Percentiles rank a stretch among this genome's conserved stretches.
Conservation (phyloP, 2,113 vertebrate species). For the Psammodynastes pulverulentus region DNA sequence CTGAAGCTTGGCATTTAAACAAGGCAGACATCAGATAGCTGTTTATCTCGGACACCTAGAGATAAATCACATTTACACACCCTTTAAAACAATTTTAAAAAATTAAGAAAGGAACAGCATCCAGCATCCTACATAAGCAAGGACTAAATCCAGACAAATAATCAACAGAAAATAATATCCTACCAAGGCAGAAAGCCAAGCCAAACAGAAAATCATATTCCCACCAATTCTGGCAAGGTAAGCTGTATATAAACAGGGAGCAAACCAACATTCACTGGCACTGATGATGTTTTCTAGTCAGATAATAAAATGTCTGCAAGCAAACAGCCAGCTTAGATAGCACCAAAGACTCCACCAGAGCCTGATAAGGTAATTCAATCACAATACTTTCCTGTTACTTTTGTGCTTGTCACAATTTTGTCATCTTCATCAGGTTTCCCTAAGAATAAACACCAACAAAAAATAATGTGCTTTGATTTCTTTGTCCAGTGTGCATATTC, state of each 20-base stretch:
- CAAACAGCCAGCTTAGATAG: not conserved
- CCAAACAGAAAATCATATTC: not conserved
- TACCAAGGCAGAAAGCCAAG: not conserved
- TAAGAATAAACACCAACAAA: not conserved
- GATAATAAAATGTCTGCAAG: not conserved
- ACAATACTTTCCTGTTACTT: not conserved
- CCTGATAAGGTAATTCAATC: slow-evolving; percentile 11
- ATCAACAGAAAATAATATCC: not conserved
- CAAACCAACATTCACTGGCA: not conserved
- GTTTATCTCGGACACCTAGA: not conserved
- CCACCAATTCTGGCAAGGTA: not conserved
- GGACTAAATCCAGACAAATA: not conserved
- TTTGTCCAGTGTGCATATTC: not conserved
- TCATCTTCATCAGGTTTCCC: not conserved
- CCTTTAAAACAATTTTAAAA: not conserved
- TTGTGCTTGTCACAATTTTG: not conserved
- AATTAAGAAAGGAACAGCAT: not conserved
- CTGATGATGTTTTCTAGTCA: not conserved
- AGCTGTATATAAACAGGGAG: not conserved
- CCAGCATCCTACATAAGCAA: not conserved
- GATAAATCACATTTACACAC: not conserved
- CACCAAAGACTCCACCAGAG: not conserved
- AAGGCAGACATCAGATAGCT: not conserved
- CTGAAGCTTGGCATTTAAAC: not conserved
- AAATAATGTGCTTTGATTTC: not conserved